Evolutionary conservation across 2,113 vertebrate genomes (phyloP).

Genomic region (Pungitius pungitius): DNA sequence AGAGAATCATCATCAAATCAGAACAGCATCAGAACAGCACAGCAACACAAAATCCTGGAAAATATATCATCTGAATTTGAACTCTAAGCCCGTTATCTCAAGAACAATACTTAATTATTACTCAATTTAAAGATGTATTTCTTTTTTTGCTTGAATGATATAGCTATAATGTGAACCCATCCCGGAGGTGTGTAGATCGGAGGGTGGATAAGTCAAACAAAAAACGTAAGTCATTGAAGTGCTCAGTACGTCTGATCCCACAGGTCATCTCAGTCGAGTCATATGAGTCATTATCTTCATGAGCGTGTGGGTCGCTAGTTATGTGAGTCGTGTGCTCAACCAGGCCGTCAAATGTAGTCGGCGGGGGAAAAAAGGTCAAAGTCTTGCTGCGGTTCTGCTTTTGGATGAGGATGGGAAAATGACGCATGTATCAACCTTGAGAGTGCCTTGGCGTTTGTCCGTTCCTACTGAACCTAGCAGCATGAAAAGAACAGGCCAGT

Average conservation of each 20-base stretch:
- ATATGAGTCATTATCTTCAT: neutral
- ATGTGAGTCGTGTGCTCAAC: neutral
- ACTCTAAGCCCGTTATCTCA: neutral
- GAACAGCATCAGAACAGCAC: neutral
- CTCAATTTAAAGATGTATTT: neutral
- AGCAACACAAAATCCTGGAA: neutral
- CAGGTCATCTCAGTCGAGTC: neutral
- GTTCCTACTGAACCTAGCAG: too few relatives aligned
- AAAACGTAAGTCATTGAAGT: neutral
- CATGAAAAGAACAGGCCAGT: too few relatives aligned
- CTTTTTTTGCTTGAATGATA: neutral
- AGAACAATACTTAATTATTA: neutral
- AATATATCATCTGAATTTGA: neutral
- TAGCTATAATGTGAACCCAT: neutral
- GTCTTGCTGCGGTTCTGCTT: too few relatives aligned
- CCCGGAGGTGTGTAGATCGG: neutral
- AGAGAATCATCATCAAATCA: neutral
- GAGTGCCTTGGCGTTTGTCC: too few relatives aligned
- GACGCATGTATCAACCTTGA: too few relatives aligned
- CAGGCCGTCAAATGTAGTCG: too few relatives aligned
- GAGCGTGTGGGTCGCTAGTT: neutral
- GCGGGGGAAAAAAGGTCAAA: too few relatives aligned
- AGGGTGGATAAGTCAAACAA: neutral
- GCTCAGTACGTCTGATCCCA: neutral
- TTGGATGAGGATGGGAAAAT: too few relatives aligned